A percentile compares a stretch with the other conserved stretches of the same genome.
Evolutionary conservation across 2,113 vertebrate genomes (phyloP).

Genomic region (Balaeniceps rex): DNA sequence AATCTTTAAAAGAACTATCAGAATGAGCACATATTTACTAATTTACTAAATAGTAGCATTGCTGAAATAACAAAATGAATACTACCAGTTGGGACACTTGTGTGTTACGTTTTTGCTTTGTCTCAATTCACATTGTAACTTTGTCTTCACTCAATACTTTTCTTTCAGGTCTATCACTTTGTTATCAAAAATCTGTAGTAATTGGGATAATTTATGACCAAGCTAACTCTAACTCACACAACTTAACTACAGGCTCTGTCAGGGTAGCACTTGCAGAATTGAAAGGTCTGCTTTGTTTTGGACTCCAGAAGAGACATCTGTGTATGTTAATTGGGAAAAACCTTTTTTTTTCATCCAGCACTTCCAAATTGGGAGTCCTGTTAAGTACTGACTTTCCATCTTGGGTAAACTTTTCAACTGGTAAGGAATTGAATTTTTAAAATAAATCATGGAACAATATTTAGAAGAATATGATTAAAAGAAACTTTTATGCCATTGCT

Average conservation of each 20-base stretch:
- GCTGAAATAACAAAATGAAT: background rate
- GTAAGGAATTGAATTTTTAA: background rate
- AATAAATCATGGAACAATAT: background rate
- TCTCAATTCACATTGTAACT: background rate
- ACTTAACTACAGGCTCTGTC: background rate
- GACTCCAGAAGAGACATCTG: background rate
- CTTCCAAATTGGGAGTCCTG: background rate
- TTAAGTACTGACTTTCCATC: background rate
- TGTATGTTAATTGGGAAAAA: background rate
- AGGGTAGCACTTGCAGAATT: background rate
- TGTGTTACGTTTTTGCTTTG: background rate
- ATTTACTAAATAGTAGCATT: background rate
- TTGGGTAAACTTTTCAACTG: background rate
- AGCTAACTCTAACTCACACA: background rate
- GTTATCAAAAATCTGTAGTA: background rate
- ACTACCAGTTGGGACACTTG: background rate
- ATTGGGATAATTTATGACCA: conserved; percentile 10
- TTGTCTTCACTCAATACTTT: background rate
- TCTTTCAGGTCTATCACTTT: background rate
- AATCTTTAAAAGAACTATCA: background rate
- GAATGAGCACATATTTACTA: background rate
- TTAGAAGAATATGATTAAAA: background rate
- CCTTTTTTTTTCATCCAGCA: background rate
- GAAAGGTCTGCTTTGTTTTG: conserved; percentile 4
- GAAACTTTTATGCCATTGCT: background rate